phyloP scores from a whole-genome alignment of 2,888 invertebrate genomes.

The Drosophila paramelanica region DNA sequence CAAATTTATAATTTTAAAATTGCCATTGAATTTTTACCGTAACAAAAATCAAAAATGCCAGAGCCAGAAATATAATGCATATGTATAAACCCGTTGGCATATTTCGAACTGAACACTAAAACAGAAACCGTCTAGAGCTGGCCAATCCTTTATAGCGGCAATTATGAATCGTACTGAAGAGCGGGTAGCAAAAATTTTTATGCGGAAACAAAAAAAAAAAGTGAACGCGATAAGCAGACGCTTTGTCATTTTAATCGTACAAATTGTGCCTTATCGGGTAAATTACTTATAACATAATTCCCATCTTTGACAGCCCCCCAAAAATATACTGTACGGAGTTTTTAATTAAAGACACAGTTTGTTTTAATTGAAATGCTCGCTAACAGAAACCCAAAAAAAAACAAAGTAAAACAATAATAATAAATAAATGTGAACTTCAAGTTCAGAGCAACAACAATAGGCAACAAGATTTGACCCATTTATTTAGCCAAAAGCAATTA shows the following conservation, averaged over 20 bases:
- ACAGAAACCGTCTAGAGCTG: neutral
- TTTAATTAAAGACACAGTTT: slow-evolving; percentile 38
- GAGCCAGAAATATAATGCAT: slow-evolving; percentile 26
- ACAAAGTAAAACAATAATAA: slow-evolving; percentile 2
- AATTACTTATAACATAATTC: slow-evolving; percentile 47
- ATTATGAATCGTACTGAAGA: slow-evolving; percentile 41
- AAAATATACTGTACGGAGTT: slow-evolving; percentile 20
- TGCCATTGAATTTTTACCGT: slow-evolving; percentile 19
- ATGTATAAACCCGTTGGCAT: slow-evolving; percentile 38
- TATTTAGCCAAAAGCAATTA: slow-evolving; percentile 64
- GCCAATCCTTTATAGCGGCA: slow-evolving; percentile 21
- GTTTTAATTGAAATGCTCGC: slow-evolving; percentile 42
- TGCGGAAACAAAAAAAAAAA: slow-evolving; percentile 32
- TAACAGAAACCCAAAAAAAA: slow-evolving; percentile 17
- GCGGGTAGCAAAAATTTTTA: slow-evolving; percentile 5
- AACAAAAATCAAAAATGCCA: slow-evolving; percentile 38
- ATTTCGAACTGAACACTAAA: neutral
- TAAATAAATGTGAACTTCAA: slow-evolving; percentile 47
- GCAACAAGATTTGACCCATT: slow-evolving; percentile 62
- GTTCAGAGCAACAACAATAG: slow-evolving; percentile 53
- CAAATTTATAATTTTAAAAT: neutral
- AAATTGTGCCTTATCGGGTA: slow-evolving; percentile 59
- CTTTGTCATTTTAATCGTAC: slow-evolving; percentile 38
- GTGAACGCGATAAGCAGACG: slow-evolving; percentile 43
- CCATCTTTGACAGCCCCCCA: slow-evolving; percentile 41